phyloP scores from a whole-genome alignment of 1,140 invertebrate genomes.

The Apis cerana region DNA sequence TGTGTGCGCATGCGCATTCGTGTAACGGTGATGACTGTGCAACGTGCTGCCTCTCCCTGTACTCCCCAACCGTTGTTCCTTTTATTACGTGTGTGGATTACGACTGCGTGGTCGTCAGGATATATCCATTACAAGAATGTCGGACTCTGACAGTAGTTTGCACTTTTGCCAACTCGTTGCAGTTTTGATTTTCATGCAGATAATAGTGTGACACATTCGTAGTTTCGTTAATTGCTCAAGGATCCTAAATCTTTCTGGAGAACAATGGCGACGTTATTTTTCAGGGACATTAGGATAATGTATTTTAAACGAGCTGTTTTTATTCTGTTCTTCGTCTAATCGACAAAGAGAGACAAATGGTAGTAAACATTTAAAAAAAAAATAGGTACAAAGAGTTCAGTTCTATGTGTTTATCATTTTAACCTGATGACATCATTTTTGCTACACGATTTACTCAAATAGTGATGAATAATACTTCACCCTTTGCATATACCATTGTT shows the following conservation, averaged over 20 bases:
- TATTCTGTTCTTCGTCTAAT: neutral
- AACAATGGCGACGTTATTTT: neutral
- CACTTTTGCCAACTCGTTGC: conserved; percentile 48
- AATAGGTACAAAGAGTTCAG: neutral
- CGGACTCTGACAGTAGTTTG: conserved; percentile 50
- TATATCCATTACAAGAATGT: conserved; percentile 64
- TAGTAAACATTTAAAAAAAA: too few species aligned
- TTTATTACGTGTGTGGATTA: conserved; percentile 63
- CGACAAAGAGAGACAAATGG: neutral
- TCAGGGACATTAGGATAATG: neutral
- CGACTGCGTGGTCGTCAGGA: conserved; percentile 48
- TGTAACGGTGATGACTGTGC: conserved; percentile 59
- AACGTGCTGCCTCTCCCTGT: conserved; percentile 32
- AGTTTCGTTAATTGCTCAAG: neutral
- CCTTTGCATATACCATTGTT: conserved; percentile 25
- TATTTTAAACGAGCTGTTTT: neutral
- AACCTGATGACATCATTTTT: conserved; percentile 34
- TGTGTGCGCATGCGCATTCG: conserved; percentile 36
- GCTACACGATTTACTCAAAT: neutral
- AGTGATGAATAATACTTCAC: conserved; percentile 12
- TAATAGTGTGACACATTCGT: conserved; percentile 3
- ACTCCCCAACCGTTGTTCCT: conserved; percentile 46
- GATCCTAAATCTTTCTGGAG: neutral
- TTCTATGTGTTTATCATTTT: conserved; percentile 16
- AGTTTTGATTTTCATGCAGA: conserved; percentile 55